A percentile compares a stretch with the other conserved stretches of the same genome.
These are phyloP conservation scores for Cistogaster globosa DNA, from an alignment of 2,888 invertebrate genomes.

Conservation along the genomic window DNA sequence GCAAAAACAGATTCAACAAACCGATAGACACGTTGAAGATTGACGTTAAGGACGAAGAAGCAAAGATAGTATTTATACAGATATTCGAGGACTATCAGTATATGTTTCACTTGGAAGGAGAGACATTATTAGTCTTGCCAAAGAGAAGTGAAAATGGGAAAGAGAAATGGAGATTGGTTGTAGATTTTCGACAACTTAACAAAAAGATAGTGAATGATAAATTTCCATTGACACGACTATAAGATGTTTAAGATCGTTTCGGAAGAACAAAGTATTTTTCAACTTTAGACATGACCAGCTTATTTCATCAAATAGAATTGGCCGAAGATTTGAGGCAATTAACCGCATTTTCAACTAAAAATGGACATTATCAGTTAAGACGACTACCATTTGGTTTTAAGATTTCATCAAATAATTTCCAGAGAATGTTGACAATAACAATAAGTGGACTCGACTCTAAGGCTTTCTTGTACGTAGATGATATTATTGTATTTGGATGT, in stretches of 20 bases:
- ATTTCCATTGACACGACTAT: constrained; percentile 6
- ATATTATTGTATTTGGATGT: too few species aligned
- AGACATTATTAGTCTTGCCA: too few species aligned
- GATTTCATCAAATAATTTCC: constrained; percentile 11
- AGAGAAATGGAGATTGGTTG: too few species aligned
- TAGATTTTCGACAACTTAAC: too few species aligned
- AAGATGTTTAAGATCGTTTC: constrained; percentile 4
- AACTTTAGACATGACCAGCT: constrained; percentile 11
- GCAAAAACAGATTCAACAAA: too few species aligned
- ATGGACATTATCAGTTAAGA: constrained; percentile 23
- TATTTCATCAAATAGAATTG: not conserved
- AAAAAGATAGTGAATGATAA: too few species aligned
- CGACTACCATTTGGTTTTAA: constrained; percentile 13
- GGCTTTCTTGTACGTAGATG: too few species aligned
- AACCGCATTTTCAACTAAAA: constrained; percentile 14
- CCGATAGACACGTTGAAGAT: too few species aligned
- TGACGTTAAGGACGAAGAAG: too few species aligned
- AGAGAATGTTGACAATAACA: constrained; percentile 26
- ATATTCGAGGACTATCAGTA: constrained; percentile 19
- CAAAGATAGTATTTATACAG: not conserved
- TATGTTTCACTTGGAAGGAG: not conserved
- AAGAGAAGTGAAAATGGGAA: constrained; percentile 6
- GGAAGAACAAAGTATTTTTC: constrained; percentile 18
- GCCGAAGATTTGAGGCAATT: not conserved
- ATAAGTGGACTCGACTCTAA: constrained; percentile 2